A percentile compares a stretch with the other conserved stretches of the same genome.
phyloP scores from a whole-genome alignment of 2,797 vertebrate genomes.

The Fratercula arctica region DNA sequence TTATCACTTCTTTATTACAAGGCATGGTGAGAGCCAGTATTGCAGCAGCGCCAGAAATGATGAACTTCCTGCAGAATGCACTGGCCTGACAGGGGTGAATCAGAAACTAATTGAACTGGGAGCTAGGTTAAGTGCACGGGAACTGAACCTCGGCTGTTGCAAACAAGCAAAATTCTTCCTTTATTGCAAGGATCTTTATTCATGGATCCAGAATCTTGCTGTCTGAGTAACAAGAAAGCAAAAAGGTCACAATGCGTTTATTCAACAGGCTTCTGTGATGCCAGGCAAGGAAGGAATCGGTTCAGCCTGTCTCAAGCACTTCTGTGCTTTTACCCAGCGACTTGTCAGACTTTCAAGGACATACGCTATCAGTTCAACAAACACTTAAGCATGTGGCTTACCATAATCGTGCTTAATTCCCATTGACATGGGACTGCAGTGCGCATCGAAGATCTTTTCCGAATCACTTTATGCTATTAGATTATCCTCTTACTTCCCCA shows the following conservation, averaged over 20 bases:
- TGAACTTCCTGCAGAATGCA: constrained; percentile 60
- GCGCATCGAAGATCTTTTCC: not conserved
- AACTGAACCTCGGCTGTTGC: constrained; percentile 24
- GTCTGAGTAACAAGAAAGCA: not conserved
- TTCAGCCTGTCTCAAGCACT: not conserved
- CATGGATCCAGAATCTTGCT: not conserved
- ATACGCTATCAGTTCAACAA: not conserved
- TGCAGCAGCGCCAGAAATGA: constrained; percentile 48
- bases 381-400: not conserved
- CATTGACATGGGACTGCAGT: not conserved
- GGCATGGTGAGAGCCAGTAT: constrained; percentile 31
- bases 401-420: not conserved
- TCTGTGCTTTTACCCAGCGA: not conserved
- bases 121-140: constrained; percentile 37
- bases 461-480: not conserved
- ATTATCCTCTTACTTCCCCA: not conserved
- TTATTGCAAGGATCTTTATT: not conserved
- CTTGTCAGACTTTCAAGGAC: not conserved
- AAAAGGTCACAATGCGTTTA: not conserved
- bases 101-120: constrained; percentile 59
- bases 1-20: constrained; percentile 57
- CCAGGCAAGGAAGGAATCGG: not conserved
- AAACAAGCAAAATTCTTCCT: not conserved
- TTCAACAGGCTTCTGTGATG: not conserved
- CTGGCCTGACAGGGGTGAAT: constrained; percentile 40